These are phyloP conservation scores for Eristalis arbustorum DNA, from an alignment of 2,888 invertebrate species.

Conservation along the genomic window DNA sequence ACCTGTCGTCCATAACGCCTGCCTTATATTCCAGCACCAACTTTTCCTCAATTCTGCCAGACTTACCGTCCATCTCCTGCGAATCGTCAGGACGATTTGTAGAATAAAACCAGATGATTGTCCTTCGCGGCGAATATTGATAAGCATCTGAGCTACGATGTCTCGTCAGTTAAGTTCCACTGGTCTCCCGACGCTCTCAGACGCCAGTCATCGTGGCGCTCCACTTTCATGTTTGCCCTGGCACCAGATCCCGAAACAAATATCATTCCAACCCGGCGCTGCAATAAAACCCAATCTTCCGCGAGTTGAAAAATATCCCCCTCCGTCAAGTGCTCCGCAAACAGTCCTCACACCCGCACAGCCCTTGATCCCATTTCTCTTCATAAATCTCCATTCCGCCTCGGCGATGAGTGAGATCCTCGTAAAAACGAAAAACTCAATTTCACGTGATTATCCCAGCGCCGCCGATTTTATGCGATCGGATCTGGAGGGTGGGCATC, in stretches of 20 bases:
- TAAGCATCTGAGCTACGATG: too few species aligned
- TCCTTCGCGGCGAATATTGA: too few species aligned
- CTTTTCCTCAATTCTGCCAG: too few species aligned
- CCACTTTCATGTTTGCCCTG: too few species aligned
- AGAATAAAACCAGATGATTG: too few species aligned
- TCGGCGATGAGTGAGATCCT: neutral
- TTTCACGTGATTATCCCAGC: conserved; percentile 33
- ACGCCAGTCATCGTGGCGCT: too few species aligned
- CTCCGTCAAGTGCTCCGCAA: neutral
- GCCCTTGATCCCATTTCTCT: neutral
- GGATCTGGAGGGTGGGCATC: neutral
- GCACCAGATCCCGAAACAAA: neutral
- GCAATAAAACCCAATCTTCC: neutral
- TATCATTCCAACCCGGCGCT: neutral
- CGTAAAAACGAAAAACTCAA: conserved; percentile 7
- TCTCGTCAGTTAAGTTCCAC: too few species aligned
- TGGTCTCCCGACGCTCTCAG: too few species aligned
- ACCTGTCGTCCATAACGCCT: too few species aligned
- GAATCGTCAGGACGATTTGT: too few species aligned
- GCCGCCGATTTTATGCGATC: conserved; percentile 18
- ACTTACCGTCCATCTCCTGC: too few species aligned
- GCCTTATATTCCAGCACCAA: too few species aligned
- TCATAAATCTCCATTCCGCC: neutral
- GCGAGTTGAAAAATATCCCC: neutral
- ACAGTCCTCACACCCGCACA: neutral